These are phyloP conservation scores for Teleogryllus occipitalis DNA, from an alignment of 1,140 invertebrate species.

Conservation along the genomic window DNA sequence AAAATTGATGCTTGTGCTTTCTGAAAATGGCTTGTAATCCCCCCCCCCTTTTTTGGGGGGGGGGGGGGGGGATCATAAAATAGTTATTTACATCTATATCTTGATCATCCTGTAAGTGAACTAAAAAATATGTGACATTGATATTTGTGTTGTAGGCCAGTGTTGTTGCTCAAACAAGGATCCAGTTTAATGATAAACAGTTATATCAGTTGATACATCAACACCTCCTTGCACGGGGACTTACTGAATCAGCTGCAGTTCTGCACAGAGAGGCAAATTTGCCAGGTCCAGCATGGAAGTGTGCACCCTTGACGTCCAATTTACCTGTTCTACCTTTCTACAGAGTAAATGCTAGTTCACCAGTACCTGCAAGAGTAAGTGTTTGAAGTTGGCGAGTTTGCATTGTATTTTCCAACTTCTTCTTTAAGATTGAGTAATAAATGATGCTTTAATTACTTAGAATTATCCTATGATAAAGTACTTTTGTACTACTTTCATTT, in stretches of 20 bases:
- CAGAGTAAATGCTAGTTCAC: constrained; percentile 25
- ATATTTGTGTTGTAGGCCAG: constrained; percentile 56
- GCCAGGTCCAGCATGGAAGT: constrained; percentile 25
- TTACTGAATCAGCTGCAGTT: constrained; percentile 57
- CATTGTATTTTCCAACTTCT: too few relatives aligned
- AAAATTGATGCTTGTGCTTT: too few relatives aligned
- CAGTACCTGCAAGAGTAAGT: constrained; percentile 8
- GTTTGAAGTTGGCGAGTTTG: too few relatives aligned
- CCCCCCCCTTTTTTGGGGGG: too few relatives aligned
- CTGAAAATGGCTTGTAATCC: too few relatives aligned
- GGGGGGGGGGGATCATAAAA: too few relatives aligned
- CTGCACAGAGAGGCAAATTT: constrained; percentile 71
- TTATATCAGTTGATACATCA: constrained; percentile 85
- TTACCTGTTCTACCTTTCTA: constrained; percentile 44
- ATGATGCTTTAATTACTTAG: too few relatives aligned
- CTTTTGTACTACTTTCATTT: too few relatives aligned
- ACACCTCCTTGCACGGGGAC: constrained; percentile 72
- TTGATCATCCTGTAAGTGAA: background rate
- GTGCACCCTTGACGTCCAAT: constrained; percentile 38
- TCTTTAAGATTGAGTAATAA: too few relatives aligned
- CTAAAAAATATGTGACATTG: background rate
- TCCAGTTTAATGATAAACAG: constrained; percentile 88
- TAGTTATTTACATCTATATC: too few relatives aligned
- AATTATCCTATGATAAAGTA: too few relatives aligned
- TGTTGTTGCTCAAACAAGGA: constrained; percentile 91